Evolutionary conservation across 2,797 vertebrate species (phyloP), one percentile per base, ranked within the genome.

Genomic region (Enteromius unitaeniatus): DNA sequence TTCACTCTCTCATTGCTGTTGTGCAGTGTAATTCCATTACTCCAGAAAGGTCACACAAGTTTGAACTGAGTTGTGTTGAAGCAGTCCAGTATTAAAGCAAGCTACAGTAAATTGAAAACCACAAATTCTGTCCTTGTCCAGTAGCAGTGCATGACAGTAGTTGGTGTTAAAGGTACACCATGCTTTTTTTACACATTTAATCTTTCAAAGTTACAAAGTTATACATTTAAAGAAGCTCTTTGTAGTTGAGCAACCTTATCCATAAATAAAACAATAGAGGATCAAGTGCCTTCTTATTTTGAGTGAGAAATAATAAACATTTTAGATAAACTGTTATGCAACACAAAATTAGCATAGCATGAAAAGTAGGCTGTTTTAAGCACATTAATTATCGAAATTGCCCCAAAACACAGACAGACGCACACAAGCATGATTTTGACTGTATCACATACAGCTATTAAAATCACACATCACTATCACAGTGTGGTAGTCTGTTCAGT

Each of bases 31-130:
- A 47, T 28, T 72, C 8, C 23, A 72, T 49, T 49, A 19, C 23
- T 10, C 45, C 49, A 15, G 45, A 73, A 73, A 73, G 45, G 69
- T 73, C 69, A 49, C 69, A 28, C 26, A 73, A 49, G 45, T 72
- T 31, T 72, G 69, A 72, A 49, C 45, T 26, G 9, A 47, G 69
- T 28, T 73, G 45, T 31, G 45, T 28, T 31, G 10, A 7, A 73
- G 17, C 23, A 73, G 45, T 49, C 69, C 26, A 31, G 26, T 49
- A 31, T 73, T 49, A 31, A 73, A 73, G 69, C 1, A 4, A 49
- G 26, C 23, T 73, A 21, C 26, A 49, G 26, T 15, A 73, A 49
- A 73, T 49, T 73, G 69, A 49, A 73, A 73, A 6, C 23, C n/a
- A 47, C 40, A 26, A 40, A 26, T 47, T 17, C 45, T 11, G 69